Percentiles rank a stretch among this genome's conserved stretches.
phyloP scores from a whole-genome alignment of 2,113 vertebrate species.

The Platycercus adscitus region DNA sequence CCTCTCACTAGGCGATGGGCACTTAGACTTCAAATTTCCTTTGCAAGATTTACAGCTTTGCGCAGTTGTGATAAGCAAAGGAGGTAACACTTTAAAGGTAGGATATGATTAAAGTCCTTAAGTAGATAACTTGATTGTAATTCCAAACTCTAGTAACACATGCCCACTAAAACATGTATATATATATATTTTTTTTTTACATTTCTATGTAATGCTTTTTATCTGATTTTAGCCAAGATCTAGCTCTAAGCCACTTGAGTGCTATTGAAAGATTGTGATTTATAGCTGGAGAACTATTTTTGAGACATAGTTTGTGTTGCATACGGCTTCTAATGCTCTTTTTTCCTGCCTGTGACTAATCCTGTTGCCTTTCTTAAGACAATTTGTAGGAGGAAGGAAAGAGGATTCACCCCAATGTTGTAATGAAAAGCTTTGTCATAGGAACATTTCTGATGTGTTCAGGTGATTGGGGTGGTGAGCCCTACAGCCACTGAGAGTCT shows the following conservation, averaged over 20 bases:
- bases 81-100: neutral
- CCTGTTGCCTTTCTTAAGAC: slow-evolving; percentile 6
- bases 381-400: slow-evolving; percentile 25
- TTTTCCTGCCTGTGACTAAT: slow-evolving; percentile 47
- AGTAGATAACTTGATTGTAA: neutral
- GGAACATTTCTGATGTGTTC: neutral
- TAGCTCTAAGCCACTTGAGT: neutral
- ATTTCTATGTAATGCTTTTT: neutral
- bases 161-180: neutral
- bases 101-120: neutral
- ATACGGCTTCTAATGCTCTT: neutral
- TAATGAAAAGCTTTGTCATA: neutral
- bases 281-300: slow-evolving; percentile 5
- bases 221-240: neutral
- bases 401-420: neutral
- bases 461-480: neutral
- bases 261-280: neutral
- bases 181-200: neutral
- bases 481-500: neutral
- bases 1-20: neutral
- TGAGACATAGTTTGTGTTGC: slow-evolving; percentile 38
- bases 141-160: neutral
- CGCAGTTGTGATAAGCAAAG: neutral
- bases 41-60: slow-evolving; percentile 6
- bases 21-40: neutral